A percentile compares a stretch with the other conserved stretches of the same genome.
Conservation (phyloP, 2,888 invertebrate genomes). For the Limnephilus marmoratus region DNA sequence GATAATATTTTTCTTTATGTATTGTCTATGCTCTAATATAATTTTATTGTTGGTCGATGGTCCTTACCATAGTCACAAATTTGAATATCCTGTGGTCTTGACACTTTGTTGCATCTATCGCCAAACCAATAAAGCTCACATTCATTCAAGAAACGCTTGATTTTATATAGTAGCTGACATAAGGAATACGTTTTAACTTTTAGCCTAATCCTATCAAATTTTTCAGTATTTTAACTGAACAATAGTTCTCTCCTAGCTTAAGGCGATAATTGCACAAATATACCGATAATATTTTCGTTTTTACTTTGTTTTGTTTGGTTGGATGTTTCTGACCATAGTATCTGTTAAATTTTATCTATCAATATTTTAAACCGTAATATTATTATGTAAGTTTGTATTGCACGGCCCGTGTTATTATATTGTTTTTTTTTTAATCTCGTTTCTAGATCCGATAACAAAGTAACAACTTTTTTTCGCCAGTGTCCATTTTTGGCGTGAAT, state of each 20-base stretch:
- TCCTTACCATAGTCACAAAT: too few relatives aligned
- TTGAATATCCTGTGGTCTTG: neutral
- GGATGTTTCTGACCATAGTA: neutral
- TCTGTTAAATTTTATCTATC: neutral
- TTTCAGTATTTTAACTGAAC: too few relatives aligned
- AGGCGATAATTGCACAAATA: too few relatives aligned
- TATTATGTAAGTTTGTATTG: neutral
- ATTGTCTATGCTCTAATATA: too few relatives aligned
- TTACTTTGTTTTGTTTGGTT: too few relatives aligned
- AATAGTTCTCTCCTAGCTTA: too few relatives aligned
- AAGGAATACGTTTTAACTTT: neutral
- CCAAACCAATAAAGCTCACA: neutral
- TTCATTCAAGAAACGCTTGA: neutral
- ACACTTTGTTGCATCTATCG: neutral
- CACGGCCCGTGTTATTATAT: neutral
- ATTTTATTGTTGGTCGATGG: too few relatives aligned
- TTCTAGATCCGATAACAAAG: neutral
- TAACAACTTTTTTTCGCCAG: neutral
- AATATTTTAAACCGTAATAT: neutral
- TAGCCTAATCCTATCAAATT: neutral
- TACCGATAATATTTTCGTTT: too few relatives aligned
- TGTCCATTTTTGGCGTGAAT: slow-evolving; percentile 25
- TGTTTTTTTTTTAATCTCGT: neutral
- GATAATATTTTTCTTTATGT: too few relatives aligned
- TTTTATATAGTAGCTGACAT: neutral